These are phyloP conservation scores for Melanotaenia maccullochi DNA, from an alignment of 2,797 vertebrate species.

Conservation along the genomic window DNA sequence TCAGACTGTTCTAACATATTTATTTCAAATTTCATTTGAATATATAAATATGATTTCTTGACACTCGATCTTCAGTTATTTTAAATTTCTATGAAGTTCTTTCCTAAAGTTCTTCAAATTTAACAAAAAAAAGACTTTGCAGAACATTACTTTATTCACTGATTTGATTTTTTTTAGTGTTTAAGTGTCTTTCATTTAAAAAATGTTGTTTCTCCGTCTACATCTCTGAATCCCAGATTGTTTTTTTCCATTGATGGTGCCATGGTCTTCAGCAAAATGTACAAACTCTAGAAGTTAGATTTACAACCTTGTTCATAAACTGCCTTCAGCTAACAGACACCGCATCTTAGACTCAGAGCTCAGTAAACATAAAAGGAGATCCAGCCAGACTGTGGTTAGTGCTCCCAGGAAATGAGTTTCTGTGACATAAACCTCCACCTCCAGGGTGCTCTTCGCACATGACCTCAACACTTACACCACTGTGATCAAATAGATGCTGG, in stretches of 20 bases:
- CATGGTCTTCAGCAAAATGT: not conserved
- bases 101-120: too few species aligned
- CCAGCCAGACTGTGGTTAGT: conserved; percentile 32
- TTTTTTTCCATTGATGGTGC: not conserved
- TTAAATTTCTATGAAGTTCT: too few species aligned
- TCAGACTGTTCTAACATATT: conserved; percentile 13
- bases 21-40: not conserved
- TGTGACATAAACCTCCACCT: conserved; percentile 62
- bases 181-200: not conserved
- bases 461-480: conserved; percentile 59
- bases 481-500: conserved; percentile 73
- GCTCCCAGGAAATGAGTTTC: conserved; percentile 45
- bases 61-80: not conserved
- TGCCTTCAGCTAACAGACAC: conserved; percentile 24
- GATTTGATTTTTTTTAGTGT: not conserved
- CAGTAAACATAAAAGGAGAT: conserved; percentile 17
- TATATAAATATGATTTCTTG: not conserved
- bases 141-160: too few species aligned
- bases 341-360: conserved; percentile 13
- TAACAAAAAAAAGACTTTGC: too few species aligned
- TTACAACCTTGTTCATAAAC: conserved; percentile 13
- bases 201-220: conserved; percentile 1
- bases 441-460: conserved; percentile 63
- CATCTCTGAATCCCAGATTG: conserved; percentile 1
- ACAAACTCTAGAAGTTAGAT: not conserved